A percentile compares a stretch with the other conserved stretches of the same genome.
These are phyloP conservation scores for Polydrusus tereticollis DNA, from an alignment of 2,888 invertebrate genomes.

Conservation along the genomic window DNA sequence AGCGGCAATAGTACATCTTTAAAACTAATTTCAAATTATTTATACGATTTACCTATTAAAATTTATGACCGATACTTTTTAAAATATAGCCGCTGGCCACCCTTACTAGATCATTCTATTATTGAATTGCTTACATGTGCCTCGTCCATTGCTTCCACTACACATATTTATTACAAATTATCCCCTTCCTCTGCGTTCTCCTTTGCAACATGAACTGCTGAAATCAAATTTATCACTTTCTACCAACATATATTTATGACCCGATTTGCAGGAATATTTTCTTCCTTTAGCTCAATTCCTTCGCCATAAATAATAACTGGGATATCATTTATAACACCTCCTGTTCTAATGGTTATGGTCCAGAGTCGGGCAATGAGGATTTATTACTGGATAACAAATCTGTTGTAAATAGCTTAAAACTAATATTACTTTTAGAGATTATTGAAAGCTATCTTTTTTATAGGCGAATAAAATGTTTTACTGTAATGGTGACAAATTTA, in stretches of 20 bases:
- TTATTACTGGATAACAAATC: neutral
- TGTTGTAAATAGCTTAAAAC: neutral
- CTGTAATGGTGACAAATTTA: neutral
- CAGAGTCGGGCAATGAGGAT: neutral
- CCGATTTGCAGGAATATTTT: conserved; percentile 7
- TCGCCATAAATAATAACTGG: conserved; percentile 10
- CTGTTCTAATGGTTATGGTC: neutral
- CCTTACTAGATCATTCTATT: neutral
- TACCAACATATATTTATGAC: conserved; percentile 2
- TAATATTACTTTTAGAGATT: neutral
- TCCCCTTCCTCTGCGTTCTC: neutral
- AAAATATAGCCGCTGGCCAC: neutral
- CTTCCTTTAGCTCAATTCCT: conserved; percentile 6
- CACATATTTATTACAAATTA: conserved; percentile 3
- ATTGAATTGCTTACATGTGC: no score
- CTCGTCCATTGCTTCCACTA: no score
- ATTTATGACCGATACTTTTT: no score
- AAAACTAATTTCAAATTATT: no score
- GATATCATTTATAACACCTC: conserved; percentile 8
- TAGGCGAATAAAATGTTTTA: neutral
- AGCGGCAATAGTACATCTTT: no score
- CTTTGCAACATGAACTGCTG: neutral
- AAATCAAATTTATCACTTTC: neutral
- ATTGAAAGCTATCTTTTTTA: neutral
- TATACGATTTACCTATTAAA: no score